phyloP scores from a whole-genome alignment of 2,888 invertebrate genomes.

The Peribatodes rhomboidaria region DNA sequence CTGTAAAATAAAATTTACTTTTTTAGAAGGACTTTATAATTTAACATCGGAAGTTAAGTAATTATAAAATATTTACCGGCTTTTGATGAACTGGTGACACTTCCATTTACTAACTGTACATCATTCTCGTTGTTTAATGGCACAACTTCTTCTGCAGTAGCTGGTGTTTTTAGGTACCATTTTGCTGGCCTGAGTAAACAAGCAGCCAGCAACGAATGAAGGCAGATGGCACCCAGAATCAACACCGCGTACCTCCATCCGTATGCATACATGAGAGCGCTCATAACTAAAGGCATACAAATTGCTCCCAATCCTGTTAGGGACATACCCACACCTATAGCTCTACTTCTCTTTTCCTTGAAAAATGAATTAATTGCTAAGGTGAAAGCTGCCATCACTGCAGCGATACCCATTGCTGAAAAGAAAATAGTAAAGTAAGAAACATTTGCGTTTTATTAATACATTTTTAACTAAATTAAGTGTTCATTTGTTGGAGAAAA shows the following conservation, averaged over 20 bases:
- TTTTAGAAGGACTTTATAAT: neutral
- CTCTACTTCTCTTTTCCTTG: conserved; percentile 87
- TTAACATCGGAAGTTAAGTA: neutral
- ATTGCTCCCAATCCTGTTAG: conserved; percentile 89
- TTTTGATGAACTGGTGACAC: conserved; percentile 62
- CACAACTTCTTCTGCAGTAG: conserved; percentile 65
- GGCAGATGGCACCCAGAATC: conserved; percentile 87
- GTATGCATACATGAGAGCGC: conserved; percentile 83
- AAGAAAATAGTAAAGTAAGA: conserved; percentile 56
- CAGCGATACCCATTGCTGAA: conserved; percentile 88
- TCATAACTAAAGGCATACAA: conserved; percentile 88
- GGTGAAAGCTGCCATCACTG: conserved; percentile 87
- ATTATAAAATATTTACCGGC: conserved; percentile 56
- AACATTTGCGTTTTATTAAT: conserved; percentile 83
- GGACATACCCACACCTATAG: conserved; percentile 88
- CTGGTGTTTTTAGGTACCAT: conserved; percentile 86
- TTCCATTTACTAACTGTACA: conserved; percentile 68
- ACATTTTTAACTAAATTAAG: too few species aligned
- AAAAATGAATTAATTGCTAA: conserved; percentile 90
- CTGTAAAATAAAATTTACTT: conserved; percentile 54
- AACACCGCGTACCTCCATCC: conserved; percentile 88
- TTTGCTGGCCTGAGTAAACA: conserved; percentile 89
- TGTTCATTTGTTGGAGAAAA: too few species aligned
- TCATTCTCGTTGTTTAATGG: conserved; percentile 66
- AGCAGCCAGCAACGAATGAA: conserved; percentile 87